Conservation (phyloP, 2,113 vertebrate genomes). For the Nerophis lumbriciformis region DNA sequence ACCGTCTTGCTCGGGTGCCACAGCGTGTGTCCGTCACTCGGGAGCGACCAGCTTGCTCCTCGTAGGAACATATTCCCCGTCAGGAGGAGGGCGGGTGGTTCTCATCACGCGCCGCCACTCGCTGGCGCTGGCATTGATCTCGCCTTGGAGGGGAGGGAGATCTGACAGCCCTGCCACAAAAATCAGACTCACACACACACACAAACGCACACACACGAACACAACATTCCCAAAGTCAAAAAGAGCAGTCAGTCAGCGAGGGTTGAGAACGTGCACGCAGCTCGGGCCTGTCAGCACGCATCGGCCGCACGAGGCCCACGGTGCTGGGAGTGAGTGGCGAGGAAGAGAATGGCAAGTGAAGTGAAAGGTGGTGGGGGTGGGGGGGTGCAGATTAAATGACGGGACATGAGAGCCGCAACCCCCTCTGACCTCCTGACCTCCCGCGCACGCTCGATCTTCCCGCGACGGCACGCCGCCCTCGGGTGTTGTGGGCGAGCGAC, state of each 20-base stretch:
- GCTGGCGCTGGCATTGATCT: slow-evolving; percentile 78
- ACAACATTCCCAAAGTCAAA: slow-evolving; percentile 74
- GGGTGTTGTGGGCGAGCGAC: slow-evolving; percentile 55
- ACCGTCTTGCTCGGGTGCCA: slow-evolving; percentile 23
- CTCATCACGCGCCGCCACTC: slow-evolving; percentile 63
- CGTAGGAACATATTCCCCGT: slow-evolving; percentile 95
- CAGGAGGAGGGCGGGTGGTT: slow-evolving; percentile 77
- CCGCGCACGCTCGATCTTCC: slow-evolving; percentile 19
- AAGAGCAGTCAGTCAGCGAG: slow-evolving; percentile 89
- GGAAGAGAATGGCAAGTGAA: slow-evolving; percentile 31
- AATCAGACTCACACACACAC: slow-evolving; percentile 76
- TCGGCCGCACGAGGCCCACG: slow-evolving; percentile 38
- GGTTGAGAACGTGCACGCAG: slow-evolving; percentile 60
- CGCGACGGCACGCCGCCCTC: slow-evolving; percentile 39
- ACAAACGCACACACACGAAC: slow-evolving; percentile 19
- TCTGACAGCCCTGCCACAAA: slow-evolving; percentile 96
- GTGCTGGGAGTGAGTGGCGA: slow-evolving; percentile 28
- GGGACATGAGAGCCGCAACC: slow-evolving; percentile 58
- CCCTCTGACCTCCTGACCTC: slow-evolving; percentile 40
- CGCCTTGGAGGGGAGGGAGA: slow-evolving; percentile 71
- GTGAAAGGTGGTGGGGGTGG: slow-evolving; percentile 3
- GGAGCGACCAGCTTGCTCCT: slow-evolving; percentile 86
- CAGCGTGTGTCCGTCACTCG: slow-evolving; percentile 71
- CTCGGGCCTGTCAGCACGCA: slow-evolving; percentile 64
- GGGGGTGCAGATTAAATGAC: slow-evolving; percentile 48